A percentile compares a stretch with the other conserved stretches of the same genome.
These are phyloP conservation scores for Palaemon carinicauda DNA, from an alignment of 1,140 invertebrate species.

Conservation along the genomic window DNA sequence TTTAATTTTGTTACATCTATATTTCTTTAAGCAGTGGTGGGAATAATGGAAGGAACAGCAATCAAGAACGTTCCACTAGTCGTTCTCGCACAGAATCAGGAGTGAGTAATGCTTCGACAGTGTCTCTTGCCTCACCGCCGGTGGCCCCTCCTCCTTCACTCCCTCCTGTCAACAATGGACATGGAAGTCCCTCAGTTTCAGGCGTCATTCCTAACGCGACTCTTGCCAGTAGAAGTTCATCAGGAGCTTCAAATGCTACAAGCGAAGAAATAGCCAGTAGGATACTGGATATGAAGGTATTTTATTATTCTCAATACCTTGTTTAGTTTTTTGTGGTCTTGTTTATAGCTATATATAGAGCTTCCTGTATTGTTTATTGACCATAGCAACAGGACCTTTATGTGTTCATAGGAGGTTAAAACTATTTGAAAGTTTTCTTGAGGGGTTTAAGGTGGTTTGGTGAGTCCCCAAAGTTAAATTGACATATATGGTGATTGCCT, in stretches of 20 bases:
- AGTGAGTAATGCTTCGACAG: conserved; percentile 46
- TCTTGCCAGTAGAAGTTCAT: too few species aligned
- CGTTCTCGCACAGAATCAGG: conserved; percentile 47
- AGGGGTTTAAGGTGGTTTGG: too few species aligned
- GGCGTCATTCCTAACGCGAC: background rate
- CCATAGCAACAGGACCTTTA: too few species aligned
- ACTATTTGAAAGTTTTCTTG: too few species aligned
- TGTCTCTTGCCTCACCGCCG: conserved; percentile 14
- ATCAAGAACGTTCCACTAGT: conserved; percentile 29
- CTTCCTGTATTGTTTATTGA: too few species aligned
- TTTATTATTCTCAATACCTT: too few species aligned
- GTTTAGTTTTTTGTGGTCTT: too few species aligned
- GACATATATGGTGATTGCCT: too few species aligned
- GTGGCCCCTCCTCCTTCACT: conserved; percentile 22
- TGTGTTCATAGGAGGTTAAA: too few species aligned
- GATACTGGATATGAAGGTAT: background rate
- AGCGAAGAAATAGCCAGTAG: background rate
- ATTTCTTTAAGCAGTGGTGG: background rate
- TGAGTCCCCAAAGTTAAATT: too few species aligned
- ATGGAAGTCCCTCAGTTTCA: background rate
- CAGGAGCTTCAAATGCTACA: background rate
- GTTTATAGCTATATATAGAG: too few species aligned
- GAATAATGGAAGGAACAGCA: background rate
- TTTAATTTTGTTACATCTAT: background rate
- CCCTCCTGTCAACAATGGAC: background rate